Conservation (phyloP, 2,888 invertebrate species). For the Cacoxenus indagator region DNA sequence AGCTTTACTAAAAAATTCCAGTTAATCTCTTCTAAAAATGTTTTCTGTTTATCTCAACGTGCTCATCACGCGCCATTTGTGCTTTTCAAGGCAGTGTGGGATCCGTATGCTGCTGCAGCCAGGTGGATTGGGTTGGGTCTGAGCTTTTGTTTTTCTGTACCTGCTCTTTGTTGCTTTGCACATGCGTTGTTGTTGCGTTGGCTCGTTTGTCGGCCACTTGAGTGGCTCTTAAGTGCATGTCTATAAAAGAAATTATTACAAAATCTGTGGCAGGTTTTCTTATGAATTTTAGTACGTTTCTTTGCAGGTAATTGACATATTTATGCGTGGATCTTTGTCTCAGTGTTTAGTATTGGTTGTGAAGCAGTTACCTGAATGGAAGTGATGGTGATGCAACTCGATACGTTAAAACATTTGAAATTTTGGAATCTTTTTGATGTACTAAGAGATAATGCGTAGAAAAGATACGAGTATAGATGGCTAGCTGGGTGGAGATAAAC, state of each 20-base stretch:
- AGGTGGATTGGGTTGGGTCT: not conserved
- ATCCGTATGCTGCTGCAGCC: not conserved
- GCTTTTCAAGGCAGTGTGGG: conserved; percentile 54
- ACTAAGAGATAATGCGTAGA: no score
- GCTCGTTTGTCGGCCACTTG: conserved; percentile 48
- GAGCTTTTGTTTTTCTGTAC: not conserved
- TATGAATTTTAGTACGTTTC: conserved; percentile 47
- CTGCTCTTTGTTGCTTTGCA: conserved; percentile 19
- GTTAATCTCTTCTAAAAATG: conserved; percentile 50
- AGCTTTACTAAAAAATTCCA: conserved; percentile 49
- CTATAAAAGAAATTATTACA: conserved; percentile 57
- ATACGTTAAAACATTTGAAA: no score
- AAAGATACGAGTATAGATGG: no score
- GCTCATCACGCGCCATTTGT: conserved; percentile 61
- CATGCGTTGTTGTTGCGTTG: conserved; percentile 14
- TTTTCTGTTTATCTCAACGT: conserved; percentile 58
- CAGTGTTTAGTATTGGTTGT: no score
- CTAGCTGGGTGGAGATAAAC: no score
- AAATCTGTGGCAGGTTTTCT: conserved; percentile 36
- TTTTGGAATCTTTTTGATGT: no score
- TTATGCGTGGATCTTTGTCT: conserved; percentile 39
- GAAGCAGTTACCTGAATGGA: no score
- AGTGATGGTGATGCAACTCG: no score
- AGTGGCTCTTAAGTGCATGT: conserved; percentile 60
- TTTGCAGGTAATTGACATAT: conserved; percentile 56